Evolutionary conservation across 2,113 vertebrate species (phyloP), one percentile per base, ranked within the genome.

Genomic region (Scomber japonicus): DNA sequence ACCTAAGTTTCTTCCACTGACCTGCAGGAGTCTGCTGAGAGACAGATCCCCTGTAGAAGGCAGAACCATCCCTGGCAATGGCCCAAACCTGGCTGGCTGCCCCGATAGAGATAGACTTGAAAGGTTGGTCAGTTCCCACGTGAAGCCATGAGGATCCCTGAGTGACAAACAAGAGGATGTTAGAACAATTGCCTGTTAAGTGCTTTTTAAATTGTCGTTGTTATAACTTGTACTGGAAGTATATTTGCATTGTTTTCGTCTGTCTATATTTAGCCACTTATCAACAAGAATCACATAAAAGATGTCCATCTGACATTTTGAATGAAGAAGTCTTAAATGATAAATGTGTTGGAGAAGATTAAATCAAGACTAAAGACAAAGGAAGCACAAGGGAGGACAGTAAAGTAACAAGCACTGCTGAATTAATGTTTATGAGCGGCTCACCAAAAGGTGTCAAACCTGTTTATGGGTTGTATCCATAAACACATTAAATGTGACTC

Each of bases 91-190:
- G 97, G 75, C 96, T 93, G 88, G 93, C 96, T 2, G 94, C 94
- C 13, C 98, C 98, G 0, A 99, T 91, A 46, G 96, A 98, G 84
- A 99, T 86, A 0, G 97, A 99, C 85, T 96, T 92, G 54, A 99
- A 99, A 63, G 98, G 97, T 89, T 99, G 98, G 83, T 99, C 97
- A 0, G 98, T 98, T 82, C 97, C 97, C 9, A 99, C 96, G 0
- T 99, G 98, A 51, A 99, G 96, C 98, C 98, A 99, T 5, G 97
- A 99, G 3, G 94, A 94, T 64, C 98, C 98, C 98, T 99, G 76
- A 16, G 50, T 56, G 7, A 60, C 3, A 27, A 68, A 45, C 40
- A 51, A 11, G 59, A 59, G 8, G 16, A 53, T 8, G 11, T 64
- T 19, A 56, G n/a, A 76, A 46, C 19, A 14, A 21, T n/a, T 8